Conservation (phyloP, 1,140 invertebrate genomes). For the Lasioglossum baleicum region DNA sequence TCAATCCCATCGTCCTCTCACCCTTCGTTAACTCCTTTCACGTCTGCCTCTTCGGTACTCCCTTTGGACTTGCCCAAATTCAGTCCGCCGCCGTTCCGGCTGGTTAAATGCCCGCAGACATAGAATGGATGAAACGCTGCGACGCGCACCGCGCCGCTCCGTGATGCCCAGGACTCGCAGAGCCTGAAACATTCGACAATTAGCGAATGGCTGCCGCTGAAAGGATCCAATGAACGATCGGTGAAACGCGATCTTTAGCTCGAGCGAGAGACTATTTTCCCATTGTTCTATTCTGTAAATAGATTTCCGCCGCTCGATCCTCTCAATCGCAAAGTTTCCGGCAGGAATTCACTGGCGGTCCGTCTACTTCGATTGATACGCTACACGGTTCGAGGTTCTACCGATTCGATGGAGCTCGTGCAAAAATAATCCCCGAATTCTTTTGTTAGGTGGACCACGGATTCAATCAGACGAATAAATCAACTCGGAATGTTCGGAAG, state of each 20-base stretch:
- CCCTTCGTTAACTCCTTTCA: conserved; percentile 30
- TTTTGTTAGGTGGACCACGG: too few relatives aligned
- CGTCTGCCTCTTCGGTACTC: neutral
- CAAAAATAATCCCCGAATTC: neutral
- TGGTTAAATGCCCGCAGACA: conserved; percentile 18
- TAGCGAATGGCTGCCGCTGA: neutral
- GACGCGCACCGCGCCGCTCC: neutral
- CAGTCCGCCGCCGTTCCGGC: conserved; percentile 16
- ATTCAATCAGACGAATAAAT: too few relatives aligned
- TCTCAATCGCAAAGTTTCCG: neutral
- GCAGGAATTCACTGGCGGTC: neutral
- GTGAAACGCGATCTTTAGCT: neutral
- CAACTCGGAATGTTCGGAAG: too few relatives aligned
- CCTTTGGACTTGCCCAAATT: conserved; percentile 23
- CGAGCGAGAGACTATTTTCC: neutral
- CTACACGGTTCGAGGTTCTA: neutral
- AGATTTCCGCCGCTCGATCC: too few relatives aligned
- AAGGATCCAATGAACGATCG: conserved; percentile 10
- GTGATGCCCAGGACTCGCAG: too few relatives aligned
- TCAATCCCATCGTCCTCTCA: neutral
- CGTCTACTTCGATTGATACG: neutral
- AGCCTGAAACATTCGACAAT: conserved; percentile 7
- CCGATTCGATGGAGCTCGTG: neutral
- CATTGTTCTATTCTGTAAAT: neutral
- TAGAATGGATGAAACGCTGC: conserved; percentile 6